A percentile compares a stretch with the other conserved stretches of the same genome.
phyloP scores from a whole-genome alignment of 1,140 invertebrate species.

The Rhopalosiphum maidis region DNA sequence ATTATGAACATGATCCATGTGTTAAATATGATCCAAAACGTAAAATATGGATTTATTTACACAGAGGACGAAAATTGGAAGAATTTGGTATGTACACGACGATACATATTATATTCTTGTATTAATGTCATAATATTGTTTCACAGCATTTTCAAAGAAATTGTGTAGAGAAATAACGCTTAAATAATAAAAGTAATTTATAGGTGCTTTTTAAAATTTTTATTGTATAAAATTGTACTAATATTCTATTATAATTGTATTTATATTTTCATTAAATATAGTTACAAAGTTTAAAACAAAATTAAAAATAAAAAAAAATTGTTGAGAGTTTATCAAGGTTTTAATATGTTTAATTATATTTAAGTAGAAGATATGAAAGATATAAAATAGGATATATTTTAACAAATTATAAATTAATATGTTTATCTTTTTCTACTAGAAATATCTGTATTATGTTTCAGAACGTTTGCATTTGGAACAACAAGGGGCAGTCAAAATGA shows the following conservation, averaged over 20 bases:
- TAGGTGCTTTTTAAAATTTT: no score
- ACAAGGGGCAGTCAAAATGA: slow-evolving; percentile 61
- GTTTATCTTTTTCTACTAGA: background rate
- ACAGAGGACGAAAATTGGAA: slow-evolving; percentile 77
- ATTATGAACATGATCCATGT: slow-evolving; percentile 88
- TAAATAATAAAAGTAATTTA: no score
- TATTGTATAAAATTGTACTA: no score
- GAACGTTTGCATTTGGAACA: slow-evolving; percentile 68
- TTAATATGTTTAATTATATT: background rate
- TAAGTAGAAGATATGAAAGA: background rate
- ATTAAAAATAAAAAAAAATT: no score
- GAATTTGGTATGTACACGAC: slow-evolving; percentile 70
- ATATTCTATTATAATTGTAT: background rate
- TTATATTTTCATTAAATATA: background rate
- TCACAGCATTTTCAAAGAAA: no score
- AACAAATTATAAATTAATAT: no score
- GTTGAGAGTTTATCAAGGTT: background rate
- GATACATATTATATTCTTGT: background rate
- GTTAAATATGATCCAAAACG: slow-evolving; percentile 87
- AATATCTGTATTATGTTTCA: slow-evolving; percentile 59
- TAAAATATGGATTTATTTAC: slow-evolving; percentile 91
- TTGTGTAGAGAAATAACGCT: no score
- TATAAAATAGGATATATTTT: no score
- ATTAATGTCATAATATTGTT: no score
- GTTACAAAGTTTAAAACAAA: background rate